phyloP scores from a whole-genome alignment of 2,113 vertebrate species.

The Rhegmatorhina hoffmannsi region DNA sequence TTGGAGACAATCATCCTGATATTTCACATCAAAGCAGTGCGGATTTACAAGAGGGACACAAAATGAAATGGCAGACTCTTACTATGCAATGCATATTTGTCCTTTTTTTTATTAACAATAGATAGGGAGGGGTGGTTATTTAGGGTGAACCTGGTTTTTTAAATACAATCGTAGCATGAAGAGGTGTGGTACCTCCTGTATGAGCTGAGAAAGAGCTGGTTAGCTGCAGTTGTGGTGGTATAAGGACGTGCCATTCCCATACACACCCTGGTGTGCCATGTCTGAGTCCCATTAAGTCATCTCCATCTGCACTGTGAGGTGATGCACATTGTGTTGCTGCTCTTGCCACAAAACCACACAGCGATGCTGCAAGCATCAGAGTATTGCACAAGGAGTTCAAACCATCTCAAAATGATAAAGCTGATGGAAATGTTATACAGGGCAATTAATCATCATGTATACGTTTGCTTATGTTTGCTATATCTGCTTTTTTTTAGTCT shows the following conservation, averaged over 20 bases:
- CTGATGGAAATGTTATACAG: neutral
- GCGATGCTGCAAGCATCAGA: neutral
- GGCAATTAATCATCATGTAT: neutral
- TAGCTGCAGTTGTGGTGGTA: fast-evolving
- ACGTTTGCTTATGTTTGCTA: neutral
- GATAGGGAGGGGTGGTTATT: neutral
- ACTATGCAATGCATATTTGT: neutral
- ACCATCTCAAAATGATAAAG: neutral
- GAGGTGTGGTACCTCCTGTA: neutral
- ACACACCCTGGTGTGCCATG: neutral
- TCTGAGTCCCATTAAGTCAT: neutral
- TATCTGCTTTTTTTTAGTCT: neutral
- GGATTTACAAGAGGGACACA: neutral
- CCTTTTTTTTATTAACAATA: neutral
- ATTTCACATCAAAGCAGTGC: neutral
- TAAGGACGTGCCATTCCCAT: neutral
- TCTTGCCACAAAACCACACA: neutral
- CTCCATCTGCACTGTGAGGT: neutral
- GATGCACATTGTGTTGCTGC: neutral
- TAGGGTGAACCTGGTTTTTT: neutral
- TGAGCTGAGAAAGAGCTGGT: neutral
- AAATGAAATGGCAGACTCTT: neutral
- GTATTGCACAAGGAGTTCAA: neutral
- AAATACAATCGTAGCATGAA: neutral
- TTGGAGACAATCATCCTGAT: neutral